phyloP scores from a whole-genome alignment of 1,140 invertebrate genomes.

The Maniola jurtina region DNA sequence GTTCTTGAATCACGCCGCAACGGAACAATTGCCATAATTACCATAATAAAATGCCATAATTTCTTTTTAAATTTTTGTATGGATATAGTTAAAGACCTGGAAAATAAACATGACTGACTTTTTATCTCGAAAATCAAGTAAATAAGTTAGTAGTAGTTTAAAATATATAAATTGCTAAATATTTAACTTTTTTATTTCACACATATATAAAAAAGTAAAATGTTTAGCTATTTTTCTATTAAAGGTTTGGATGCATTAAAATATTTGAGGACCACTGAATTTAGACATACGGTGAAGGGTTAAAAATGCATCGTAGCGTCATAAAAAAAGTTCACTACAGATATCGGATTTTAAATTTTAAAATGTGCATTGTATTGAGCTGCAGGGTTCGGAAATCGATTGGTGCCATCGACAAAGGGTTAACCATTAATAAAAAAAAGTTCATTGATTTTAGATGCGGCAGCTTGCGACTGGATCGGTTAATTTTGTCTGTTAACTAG shows the following conservation, averaged over 20 bases:
- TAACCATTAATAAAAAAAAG: conserved; percentile 73
- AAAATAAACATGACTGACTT: no score
- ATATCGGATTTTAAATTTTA: conserved; percentile 79
- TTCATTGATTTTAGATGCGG: conserved; percentile 57
- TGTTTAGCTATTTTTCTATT: no score
- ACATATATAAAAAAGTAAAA: no score
- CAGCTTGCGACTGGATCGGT: conserved; percentile 51
- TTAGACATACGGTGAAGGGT: conserved; percentile 72
- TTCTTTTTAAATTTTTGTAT: no score
- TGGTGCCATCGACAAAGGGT: conserved; percentile 69
- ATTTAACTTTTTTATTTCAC: no score
- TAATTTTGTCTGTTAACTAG: conserved; percentile 16
- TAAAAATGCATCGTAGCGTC: conserved; percentile 74
- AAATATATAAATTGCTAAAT: no score
- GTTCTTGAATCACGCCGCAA: no score
- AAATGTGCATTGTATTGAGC: conserved; percentile 77
- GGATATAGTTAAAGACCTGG: no score
- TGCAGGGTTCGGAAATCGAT: conserved; percentile 72
- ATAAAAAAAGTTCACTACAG: conserved; percentile 72
- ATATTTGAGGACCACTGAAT: conserved; percentile 50
- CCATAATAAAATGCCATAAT: no score
- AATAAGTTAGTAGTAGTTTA: no score
- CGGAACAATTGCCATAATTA: no score
- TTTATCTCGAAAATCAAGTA: no score
- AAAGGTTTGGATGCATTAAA: neutral